Conservation (phyloP, 2,888 invertebrate species). For the Allolobophora icterica region DNA sequence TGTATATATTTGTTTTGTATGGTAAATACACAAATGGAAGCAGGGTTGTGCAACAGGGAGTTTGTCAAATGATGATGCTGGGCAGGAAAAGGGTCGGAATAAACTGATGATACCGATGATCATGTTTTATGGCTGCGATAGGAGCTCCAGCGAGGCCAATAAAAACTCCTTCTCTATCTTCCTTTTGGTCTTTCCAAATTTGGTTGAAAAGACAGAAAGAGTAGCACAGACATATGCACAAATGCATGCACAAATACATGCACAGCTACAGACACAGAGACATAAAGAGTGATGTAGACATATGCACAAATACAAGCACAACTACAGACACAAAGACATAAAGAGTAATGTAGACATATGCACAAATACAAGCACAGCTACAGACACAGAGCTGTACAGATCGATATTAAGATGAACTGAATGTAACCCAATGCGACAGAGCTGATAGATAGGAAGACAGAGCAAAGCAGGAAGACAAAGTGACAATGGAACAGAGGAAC, state of each 20-base stretch:
- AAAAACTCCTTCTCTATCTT: background rate
- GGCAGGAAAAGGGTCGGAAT: background rate
- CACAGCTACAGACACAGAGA: too few relatives aligned
- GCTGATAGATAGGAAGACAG: background rate
- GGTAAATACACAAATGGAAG: background rate
- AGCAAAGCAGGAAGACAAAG: too few relatives aligned
- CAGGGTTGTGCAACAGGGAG: background rate
- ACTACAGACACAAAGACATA: background rate
- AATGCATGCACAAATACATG: background rate
- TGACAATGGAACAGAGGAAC: too few relatives aligned
- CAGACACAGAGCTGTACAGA: too few relatives aligned
- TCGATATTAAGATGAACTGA: too few relatives aligned
- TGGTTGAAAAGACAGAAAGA: background rate
- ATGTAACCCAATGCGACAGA: too few relatives aligned
- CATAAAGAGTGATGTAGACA: background rate
- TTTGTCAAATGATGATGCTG: background rate
- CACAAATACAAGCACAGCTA: too few relatives aligned
- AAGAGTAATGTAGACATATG: too few relatives aligned
- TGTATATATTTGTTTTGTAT: background rate
- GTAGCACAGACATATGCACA: background rate
- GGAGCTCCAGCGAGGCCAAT: background rate
- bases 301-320: background rate
- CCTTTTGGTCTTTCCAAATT: background rate
- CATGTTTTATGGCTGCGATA: background rate
- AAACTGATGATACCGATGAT: background rate